Evolutionary conservation across 2,797 vertebrate species (phyloP).

Genomic region (Fistularia tabacaria): DNA sequence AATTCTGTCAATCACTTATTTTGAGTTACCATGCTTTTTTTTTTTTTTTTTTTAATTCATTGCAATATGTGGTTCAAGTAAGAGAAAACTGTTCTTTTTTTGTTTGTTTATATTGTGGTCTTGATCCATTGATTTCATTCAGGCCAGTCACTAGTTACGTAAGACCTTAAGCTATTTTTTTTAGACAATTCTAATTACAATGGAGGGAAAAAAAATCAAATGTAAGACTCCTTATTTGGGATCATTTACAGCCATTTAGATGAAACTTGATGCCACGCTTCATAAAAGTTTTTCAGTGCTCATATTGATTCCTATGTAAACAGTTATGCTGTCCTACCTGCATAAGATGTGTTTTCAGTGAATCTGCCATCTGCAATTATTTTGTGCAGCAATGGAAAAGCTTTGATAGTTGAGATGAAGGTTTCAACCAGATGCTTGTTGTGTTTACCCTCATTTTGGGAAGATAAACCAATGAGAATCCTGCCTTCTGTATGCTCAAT

Average conservation of each 20-base stretch:
- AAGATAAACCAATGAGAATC: constrained; percentile 23
- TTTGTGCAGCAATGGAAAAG: constrained; percentile 25
- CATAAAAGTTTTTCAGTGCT: constrained; percentile 27
- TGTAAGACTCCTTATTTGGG: no score
- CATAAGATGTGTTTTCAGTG: constrained; percentile 53
- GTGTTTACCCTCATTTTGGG: not conserved
- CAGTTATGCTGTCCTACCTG: constrained; percentile 12
- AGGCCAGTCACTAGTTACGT: constrained; percentile 13
- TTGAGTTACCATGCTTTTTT: constrained; percentile 1
- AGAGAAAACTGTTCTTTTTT: no score
- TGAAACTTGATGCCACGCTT: constrained; percentile 29
- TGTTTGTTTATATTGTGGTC: constrained; percentile 18
- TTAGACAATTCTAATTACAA: no score
- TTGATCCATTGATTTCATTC: constrained; percentile 8
- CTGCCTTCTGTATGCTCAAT: constrained; percentile 15
- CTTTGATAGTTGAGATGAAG: constrained; percentile 33
- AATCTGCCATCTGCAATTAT: constrained; percentile 35
- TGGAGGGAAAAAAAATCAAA: no score
- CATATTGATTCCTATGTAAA: no score
- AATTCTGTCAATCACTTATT: no score
- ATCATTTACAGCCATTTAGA: not conserved
- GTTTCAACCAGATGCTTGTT: constrained; percentile 22
- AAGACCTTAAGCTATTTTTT: not conserved
- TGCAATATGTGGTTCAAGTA: constrained; percentile 29
- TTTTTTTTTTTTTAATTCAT: constrained; percentile 18